Conservation (phyloP, 2,888 invertebrate genomes). For the Nemoura dubitans region DNA sequence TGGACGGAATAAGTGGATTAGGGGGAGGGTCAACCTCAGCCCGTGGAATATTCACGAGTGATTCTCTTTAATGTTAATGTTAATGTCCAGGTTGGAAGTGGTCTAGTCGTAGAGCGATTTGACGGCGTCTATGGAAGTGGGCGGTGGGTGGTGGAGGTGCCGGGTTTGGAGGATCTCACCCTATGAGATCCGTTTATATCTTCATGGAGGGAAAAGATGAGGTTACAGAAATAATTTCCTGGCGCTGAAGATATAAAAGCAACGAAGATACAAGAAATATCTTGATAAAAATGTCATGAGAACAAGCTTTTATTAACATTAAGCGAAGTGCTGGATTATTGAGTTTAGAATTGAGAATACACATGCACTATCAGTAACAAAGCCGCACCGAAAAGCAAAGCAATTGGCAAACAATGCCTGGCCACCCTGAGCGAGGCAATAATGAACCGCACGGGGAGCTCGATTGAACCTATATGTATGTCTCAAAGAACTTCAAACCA, state of each 20-base stretch:
- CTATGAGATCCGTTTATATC: too few relatives aligned
- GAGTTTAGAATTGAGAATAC: too few relatives aligned
- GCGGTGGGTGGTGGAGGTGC: not conserved
- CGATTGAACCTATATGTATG: not conserved
- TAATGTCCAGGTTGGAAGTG: not conserved
- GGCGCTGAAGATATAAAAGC: not conserved
- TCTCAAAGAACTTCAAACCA: not conserved
- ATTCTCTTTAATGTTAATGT: conserved; percentile 12
- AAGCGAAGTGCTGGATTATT: too few relatives aligned
- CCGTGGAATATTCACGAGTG: not conserved
- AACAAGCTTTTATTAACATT: too few relatives aligned
- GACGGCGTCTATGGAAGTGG: not conserved
- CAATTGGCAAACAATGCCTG: not conserved
- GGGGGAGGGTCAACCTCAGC: not conserved
- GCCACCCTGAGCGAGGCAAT: not conserved
- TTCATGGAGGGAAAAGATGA: too few relatives aligned
- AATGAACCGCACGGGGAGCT: not conserved
- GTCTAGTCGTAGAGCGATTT: not conserved
- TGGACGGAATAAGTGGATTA: not conserved
- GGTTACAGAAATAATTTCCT: not conserved
- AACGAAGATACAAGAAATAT: too few relatives aligned
- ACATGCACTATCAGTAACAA: not conserved
- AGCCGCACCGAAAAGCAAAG: not conserved
- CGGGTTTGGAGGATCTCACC: not conserved
- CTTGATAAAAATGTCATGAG: too few relatives aligned